These are phyloP conservation scores for Thalassarche chlororhynchos DNA, from an alignment of 2,113 vertebrate species.

Conservation along the genomic window DNA sequence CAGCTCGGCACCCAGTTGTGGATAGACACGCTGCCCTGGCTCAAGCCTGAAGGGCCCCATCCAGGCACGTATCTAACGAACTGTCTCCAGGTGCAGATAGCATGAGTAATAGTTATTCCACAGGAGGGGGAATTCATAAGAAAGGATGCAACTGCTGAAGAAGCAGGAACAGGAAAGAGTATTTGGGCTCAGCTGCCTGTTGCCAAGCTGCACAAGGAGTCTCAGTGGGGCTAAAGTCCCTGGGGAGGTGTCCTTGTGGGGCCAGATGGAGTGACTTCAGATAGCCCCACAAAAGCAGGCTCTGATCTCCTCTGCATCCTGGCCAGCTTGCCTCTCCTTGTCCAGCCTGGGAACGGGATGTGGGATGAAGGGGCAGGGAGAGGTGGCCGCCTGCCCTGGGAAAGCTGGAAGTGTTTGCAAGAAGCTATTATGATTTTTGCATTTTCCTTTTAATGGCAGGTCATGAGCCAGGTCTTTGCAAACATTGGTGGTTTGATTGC, in stretches of 20 bases:
- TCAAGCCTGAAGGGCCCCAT: not conserved
- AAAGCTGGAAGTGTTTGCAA: not conserved
- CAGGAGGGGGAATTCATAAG: not conserved
- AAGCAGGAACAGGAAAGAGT: not conserved
- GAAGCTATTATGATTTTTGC: not conserved
- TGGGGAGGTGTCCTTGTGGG: accelerated
- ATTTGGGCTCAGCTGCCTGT: not conserved
- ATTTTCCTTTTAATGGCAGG: not conserved
- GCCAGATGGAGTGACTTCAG: not conserved
- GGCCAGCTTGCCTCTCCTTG: not conserved
- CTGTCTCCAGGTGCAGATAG: not conserved
- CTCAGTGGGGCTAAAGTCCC: not conserved
- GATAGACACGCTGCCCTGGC: not conserved
- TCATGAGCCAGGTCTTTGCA: not conserved
- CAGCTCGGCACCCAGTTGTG: not conserved
- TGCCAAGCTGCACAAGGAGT: not conserved
- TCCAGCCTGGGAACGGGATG: not conserved
- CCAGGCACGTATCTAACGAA: not conserved
- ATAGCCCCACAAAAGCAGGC: not conserved
- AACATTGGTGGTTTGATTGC: not conserved
- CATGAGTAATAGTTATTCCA: not conserved
- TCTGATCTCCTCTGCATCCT: not conserved
- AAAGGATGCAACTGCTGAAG: not conserved
- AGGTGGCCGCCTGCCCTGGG: not conserved
- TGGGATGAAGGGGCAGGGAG: not conserved